These are phyloP conservation scores for Alitta virens DNA, from an alignment of 2,888 invertebrate species.

Conservation along the genomic window DNA sequence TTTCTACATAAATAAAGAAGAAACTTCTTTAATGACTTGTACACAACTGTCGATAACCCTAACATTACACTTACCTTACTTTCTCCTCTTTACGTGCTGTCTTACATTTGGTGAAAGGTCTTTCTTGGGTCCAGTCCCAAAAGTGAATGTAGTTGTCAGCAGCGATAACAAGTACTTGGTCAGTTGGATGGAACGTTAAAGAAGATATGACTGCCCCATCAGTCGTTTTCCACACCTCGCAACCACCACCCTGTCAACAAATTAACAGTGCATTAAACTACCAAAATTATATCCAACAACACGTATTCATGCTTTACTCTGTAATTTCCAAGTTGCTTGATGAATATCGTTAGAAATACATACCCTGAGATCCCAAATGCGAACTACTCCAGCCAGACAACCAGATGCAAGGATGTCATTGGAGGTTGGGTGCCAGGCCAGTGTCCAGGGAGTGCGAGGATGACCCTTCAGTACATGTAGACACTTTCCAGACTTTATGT, in stretches of 20 bases:
- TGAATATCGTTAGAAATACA: no score
- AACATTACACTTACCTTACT: constrained; percentile 65
- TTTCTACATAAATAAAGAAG: constrained; percentile 1
- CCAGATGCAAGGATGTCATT: constrained; percentile 83
- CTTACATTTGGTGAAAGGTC: constrained; percentile 69
- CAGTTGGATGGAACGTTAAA: constrained; percentile 81
- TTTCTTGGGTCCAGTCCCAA: constrained; percentile 84
- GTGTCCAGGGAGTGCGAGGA: constrained; percentile 86
- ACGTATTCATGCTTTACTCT: no score
- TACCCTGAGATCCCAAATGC: constrained; percentile 82
- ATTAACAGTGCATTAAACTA: no score
- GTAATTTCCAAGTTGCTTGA: no score
- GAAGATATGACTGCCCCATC: constrained; percentile 78
- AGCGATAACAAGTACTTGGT: constrained; percentile 80
- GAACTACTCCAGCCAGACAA: constrained; percentile 83
- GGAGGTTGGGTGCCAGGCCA: constrained; percentile 82
- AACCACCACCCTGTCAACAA: constrained; percentile 69
- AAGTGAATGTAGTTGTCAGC: constrained; percentile 81
- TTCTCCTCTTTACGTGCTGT: constrained; percentile 78
- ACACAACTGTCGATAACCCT: no score
- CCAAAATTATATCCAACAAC: no score
- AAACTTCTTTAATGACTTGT: no score
- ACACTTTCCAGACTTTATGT: constrained; percentile 75
- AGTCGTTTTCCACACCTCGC: constrained; percentile 76
- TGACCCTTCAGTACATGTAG: constrained; percentile 77